These are phyloP conservation scores for Eumeta japonica DNA, from an alignment of 1,140 invertebrate genomes.

Conservation along the genomic window DNA sequence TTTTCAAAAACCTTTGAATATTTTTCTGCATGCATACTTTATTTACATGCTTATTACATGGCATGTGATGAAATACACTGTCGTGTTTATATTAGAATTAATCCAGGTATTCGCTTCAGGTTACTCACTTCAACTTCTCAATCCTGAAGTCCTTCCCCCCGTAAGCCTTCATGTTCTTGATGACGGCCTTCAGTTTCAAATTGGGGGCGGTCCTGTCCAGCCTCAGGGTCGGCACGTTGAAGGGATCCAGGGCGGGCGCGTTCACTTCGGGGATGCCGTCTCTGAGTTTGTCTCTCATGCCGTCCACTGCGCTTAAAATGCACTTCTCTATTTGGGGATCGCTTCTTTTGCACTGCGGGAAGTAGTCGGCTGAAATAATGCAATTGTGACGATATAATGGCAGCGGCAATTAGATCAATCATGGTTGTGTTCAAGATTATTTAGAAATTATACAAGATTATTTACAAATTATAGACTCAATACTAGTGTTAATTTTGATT, in stretches of 20 bases:
- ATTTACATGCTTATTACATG: background rate
- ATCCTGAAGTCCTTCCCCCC: slow-evolving; percentile 64
- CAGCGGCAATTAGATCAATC: no score
- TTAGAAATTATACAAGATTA: no score
- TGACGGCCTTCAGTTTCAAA: slow-evolving; percentile 64
- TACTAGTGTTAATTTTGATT: no score
- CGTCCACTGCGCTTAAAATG: slow-evolving; percentile 59
- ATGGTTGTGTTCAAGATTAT: no score
- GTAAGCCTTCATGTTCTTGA: slow-evolving; percentile 64
- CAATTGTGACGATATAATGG: no score
- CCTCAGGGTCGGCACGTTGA: slow-evolving; percentile 61
- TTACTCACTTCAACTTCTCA: slow-evolving; percentile 63
- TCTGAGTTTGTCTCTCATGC: slow-evolving; percentile 57
- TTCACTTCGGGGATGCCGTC: slow-evolving; percentile 66
- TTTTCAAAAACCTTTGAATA: no score
- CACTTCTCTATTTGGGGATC: slow-evolving; percentile 64
- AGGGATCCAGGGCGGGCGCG: slow-evolving; percentile 65
- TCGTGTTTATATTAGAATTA: background rate
- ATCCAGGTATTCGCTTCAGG: background rate
- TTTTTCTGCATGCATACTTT: background rate
- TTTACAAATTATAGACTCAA: no score
- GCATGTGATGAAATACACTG: background rate
- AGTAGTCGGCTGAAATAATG: slow-evolving; percentile 53
- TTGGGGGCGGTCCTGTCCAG: slow-evolving; percentile 66
- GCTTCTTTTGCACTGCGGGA: slow-evolving; percentile 60